Evolutionary conservation across 2,797 vertebrate species (phyloP).

Genomic region (Phoeniculus purpureus): DNA sequence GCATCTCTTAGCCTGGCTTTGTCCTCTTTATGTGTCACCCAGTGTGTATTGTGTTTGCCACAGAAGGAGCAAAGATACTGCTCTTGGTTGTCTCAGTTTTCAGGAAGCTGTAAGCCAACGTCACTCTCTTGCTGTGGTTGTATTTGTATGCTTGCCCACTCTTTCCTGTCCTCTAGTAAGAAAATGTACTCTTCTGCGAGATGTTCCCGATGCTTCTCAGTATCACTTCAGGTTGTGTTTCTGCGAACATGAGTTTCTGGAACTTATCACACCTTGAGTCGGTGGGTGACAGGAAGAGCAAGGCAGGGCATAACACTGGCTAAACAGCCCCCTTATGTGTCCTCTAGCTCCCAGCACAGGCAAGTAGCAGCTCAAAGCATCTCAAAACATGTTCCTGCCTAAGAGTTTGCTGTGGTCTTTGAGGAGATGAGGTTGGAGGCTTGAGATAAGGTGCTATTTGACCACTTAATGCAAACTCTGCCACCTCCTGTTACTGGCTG

Average conservation of each 20-base stretch:
- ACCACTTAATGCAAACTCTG: background rate
- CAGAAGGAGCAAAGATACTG: background rate
- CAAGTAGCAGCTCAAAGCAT: background rate
- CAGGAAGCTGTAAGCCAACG: background rate
- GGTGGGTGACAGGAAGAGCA: background rate
- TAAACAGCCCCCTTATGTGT: background rate
- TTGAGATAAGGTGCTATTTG: background rate
- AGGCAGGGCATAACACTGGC: background rate
- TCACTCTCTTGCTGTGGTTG: background rate
- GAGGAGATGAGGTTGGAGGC: background rate
- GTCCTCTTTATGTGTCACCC: background rate
- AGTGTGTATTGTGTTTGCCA: background rate
- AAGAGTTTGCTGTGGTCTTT: background rate
- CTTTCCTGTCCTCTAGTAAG: background rate
- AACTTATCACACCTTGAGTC: background rate
- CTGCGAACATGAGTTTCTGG: constrained; percentile 25
- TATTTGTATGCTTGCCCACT: background rate
- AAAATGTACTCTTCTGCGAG: background rate
- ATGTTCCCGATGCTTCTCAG: background rate
- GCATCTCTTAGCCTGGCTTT: background rate
- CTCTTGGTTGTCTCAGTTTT: background rate
- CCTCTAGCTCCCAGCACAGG: background rate
- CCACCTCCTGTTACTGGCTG: background rate
- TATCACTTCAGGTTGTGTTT: background rate
- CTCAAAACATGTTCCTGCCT: rapidly evolving